A percentile compares a stretch with the other conserved stretches of the same genome.
phyloP scores from a whole-genome alignment of 2,113 vertebrate species.

The Scophthalmus maximus region DNA sequence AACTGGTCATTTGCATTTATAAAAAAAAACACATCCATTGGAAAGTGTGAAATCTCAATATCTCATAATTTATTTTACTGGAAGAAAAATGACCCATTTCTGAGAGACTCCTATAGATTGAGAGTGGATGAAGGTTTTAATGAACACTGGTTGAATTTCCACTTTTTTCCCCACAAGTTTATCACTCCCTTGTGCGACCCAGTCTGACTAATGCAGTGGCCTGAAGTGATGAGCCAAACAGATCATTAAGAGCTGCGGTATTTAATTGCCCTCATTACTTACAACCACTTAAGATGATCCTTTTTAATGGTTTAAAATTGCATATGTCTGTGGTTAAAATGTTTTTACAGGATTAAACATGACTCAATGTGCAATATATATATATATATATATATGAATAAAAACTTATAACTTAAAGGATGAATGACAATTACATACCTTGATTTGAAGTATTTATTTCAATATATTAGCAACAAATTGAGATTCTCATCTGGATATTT shows the following conservation, averaged over 20 bases:
- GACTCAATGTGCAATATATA: not conserved
- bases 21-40: constrained; percentile 5
- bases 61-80: constrained; percentile 41
- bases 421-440: not conserved
- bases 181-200: not conserved
- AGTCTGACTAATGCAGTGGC: constrained; percentile 15
- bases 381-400: no score
- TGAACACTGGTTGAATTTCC: constrained; percentile 5
- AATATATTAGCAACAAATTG: not conserved
- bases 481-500: constrained; percentile 1
- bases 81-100: constrained; percentile 20
- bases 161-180: constrained; percentile 3
- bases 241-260: constrained; percentile 17
- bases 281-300: constrained; percentile 10
- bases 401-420: not conserved
- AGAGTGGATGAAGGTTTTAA: constrained; percentile 24
- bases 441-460: not conserved
- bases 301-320: constrained; percentile 7
- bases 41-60: constrained; percentile 16
- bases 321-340: not conserved
- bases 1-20: constrained; percentile 21
- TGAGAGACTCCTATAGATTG: constrained; percentile 11
- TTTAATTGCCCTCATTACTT: constrained; percentile 11
- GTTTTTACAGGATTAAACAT: not conserved
- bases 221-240: not conserved